These are phyloP conservation scores for Tympanoctomys barrerae DNA, from an alignment of 2,797 vertebrate genomes.

Conservation along the genomic window DNA sequence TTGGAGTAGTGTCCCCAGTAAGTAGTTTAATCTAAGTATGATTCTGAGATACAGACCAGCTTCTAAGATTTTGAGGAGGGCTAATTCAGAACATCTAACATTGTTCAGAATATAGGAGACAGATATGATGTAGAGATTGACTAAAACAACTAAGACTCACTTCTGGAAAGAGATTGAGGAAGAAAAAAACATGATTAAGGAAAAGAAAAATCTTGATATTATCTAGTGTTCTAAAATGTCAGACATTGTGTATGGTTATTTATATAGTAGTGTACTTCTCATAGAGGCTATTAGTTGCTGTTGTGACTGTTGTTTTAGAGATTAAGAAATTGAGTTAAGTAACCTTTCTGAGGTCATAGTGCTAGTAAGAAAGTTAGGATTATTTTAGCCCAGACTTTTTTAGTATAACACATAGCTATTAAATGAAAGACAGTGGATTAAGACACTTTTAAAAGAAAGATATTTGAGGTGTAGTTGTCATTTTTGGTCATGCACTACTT, in stretches of 20 bases:
- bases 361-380: not conserved
- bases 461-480: not conserved
- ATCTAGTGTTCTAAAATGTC: slow-evolving; percentile 20
- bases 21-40: not conserved
- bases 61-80: not conserved
- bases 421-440: not conserved
- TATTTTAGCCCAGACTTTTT: not conserved
- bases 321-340: slow-evolving; percentile 19
- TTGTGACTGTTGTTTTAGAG: slow-evolving; percentile 17
- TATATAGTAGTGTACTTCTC: slow-evolving; percentile 13
- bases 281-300: not conserved
- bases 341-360: slow-evolving; percentile 19
- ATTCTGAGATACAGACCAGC: not conserved
- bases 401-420: not conserved
- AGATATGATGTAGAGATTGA: not conserved
- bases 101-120: not conserved
- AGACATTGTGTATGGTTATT: not conserved
- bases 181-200: not conserved
- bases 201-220: not conserved
- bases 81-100: not conserved
- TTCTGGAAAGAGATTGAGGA: not conserved
- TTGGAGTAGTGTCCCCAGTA: not conserved
- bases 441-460: slow-evolving; percentile 3
- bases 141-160: not conserved
- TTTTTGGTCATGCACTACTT: not conserved